phyloP scores from a whole-genome alignment of 1,140 invertebrate genomes.

The Zaprionus lachaisei region DNA sequence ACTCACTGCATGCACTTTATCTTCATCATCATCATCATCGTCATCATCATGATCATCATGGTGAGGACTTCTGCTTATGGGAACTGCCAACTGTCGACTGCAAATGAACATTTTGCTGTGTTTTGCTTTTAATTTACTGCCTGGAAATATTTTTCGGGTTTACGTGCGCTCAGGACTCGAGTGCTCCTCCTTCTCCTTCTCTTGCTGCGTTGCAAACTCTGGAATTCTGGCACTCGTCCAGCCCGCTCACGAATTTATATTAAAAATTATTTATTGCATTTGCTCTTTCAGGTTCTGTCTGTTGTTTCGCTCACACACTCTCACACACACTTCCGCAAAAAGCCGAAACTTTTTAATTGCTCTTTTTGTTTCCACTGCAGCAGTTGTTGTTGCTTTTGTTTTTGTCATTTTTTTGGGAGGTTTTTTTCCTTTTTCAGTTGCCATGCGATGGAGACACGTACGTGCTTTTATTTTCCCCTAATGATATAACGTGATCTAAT shows the following conservation, averaged over 20 bases:
- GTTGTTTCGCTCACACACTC: neutral
- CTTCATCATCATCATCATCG: constrained; percentile 40
- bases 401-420: constrained; percentile 26
- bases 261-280: constrained; percentile 80
- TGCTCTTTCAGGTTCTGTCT: constrained; percentile 33
- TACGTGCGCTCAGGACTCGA: constrained; percentile 52
- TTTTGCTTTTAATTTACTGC: constrained; percentile 75
- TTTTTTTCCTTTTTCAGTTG: constrained; percentile 44
- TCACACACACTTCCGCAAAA: constrained; percentile 37
- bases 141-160: constrained; percentile 49
- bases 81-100: constrained; percentile 22
- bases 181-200: neutral
- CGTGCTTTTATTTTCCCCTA: constrained; percentile 72
- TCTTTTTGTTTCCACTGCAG: constrained; percentile 60
- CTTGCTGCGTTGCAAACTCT: constrained; percentile 6
- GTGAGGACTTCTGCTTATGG: constrained; percentile 15
- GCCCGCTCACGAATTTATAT: constrained; percentile 73
- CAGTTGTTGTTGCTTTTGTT: constrained; percentile 24
- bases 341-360: constrained; percentile 71
- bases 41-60: constrained; percentile 13
- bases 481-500: constrained; percentile 73
- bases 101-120: constrained; percentile 67
- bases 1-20: constrained; percentile 58
- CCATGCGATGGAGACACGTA: constrained; percentile 65
- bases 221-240: constrained; percentile 44